Base-by-base conservation (phyloP, 2,797 vertebrate genomes). In the Lycodopsis pacificus region DNA sequence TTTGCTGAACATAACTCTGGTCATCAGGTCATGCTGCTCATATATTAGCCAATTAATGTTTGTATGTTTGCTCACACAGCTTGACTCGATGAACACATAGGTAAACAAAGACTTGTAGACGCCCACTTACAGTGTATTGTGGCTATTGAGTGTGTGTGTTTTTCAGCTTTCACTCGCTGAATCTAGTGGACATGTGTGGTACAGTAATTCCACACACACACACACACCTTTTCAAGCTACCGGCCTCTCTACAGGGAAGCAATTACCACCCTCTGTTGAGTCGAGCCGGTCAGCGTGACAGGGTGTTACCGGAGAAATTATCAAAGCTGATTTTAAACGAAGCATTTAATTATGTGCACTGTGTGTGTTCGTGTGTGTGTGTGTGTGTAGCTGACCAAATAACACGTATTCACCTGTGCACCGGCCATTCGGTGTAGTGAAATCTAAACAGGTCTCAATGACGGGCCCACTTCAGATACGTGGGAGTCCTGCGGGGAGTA, bases 241-340 rank as follows among this genome's bases (percentile, higher is more conserved):
- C 65, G 63, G 89, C 79, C 81, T 81, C 89, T 85, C 93, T 91
- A 78, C 89, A 83, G 90, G 92, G 91, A 94, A 86, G 91, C 92
- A 95, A 94, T 95, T 94, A 95, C 91, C 89, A 86, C 86, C 88
- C 88, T 93, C 84, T 70, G 79, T 88, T 73, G 85, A 73, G 85
- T 92, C 83, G 85, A 74, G 80, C 84, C 73, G 81, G 90, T 88
- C 83, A 82, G 77, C 90, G 82, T 88, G 88, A 92, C 93, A 89
- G 91, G 90, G 93, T 95, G 92, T 90, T 91, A 90, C 89, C 49
- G 67, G 84, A 90, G 77, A 88, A 94, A 93, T 90, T 78, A 92
- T 95, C 90, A 92, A 93, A 95, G 91, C 82, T 90, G 91, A 91
- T 94, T 95, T 94, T 86, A 94, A 93, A 94, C 82, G 64, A 93